phyloP scores from a whole-genome alignment of 2,797 vertebrate genomes.

The Emys orbicularis region DNA sequence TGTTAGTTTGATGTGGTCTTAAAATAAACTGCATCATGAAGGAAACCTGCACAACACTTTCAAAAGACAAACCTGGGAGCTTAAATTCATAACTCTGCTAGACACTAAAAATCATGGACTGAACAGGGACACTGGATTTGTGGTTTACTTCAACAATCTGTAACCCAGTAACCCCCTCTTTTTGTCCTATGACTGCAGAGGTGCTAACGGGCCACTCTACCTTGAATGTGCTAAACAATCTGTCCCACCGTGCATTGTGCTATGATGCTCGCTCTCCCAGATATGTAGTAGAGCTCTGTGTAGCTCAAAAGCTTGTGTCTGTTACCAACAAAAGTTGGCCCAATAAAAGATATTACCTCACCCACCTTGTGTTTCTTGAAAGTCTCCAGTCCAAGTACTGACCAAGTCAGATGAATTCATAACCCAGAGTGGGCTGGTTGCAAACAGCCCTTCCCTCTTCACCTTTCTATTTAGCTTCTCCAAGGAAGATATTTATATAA shows the following conservation, averaged over 20 bases:
- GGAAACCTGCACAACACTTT: not conserved
- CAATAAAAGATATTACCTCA: not conserved
- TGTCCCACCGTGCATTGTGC: not conserved
- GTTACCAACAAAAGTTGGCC: not conserved
- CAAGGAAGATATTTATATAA: not conserved
- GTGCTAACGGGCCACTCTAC: not conserved
- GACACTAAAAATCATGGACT: not conserved
- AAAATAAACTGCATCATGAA: not conserved
- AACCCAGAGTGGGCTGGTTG: not conserved
- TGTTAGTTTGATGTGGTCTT: slow-evolving; percentile 48
- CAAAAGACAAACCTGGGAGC: not conserved
- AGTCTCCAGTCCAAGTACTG: not conserved
- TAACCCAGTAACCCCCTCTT: not conserved
- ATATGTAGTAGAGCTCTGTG: not conserved
- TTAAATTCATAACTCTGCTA: not conserved
- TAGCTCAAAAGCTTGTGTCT: not conserved
- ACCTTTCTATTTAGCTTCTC: not conserved
- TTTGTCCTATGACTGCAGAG: not conserved
- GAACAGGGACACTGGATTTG: not conserved
- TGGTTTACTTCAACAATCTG: not conserved
- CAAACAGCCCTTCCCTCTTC: not conserved
- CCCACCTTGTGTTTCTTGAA: not conserved
- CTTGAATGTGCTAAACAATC: not conserved
- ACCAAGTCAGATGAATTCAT: not conserved
- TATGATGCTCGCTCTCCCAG: not conserved